Conservation (phyloP, 2,113 vertebrate species). For the Microtus oregoni region DNA sequence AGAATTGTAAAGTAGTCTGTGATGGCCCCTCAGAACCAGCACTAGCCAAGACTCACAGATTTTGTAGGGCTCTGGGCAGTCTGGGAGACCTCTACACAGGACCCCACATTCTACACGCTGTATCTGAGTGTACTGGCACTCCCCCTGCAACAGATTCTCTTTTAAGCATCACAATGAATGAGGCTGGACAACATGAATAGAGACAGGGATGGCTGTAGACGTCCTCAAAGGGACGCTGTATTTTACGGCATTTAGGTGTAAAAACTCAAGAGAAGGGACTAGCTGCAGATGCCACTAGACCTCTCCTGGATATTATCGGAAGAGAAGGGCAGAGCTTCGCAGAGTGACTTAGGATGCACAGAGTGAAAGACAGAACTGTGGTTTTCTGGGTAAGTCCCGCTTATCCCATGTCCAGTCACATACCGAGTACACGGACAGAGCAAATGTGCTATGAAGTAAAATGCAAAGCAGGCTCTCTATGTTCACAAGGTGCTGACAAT, state of each 20-base stretch:
- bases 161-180: not conserved
- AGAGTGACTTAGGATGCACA: not conserved
- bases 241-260: not conserved
- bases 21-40: not conserved
- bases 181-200: not conserved
- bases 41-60: not conserved
- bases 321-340: not conserved
- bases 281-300: not conserved
- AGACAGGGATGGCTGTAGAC: not conserved
- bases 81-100: not conserved
- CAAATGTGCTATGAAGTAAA: not conserved
- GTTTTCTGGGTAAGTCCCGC: not conserved
- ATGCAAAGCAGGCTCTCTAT: not conserved
- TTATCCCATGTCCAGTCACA: not conserved
- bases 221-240: not conserved
- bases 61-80: not conserved
- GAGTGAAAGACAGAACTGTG: not conserved
- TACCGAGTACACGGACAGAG: not conserved
- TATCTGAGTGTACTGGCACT: not conserved
- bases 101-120: not conserved
- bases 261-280: conserved; percentile 41
- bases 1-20: not conserved
- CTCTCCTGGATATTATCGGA: not conserved
- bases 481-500: not conserved
- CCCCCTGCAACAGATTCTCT: not conserved